Conservation (phyloP, 2,113 vertebrate genomes). For the Galbula dea region DNA sequence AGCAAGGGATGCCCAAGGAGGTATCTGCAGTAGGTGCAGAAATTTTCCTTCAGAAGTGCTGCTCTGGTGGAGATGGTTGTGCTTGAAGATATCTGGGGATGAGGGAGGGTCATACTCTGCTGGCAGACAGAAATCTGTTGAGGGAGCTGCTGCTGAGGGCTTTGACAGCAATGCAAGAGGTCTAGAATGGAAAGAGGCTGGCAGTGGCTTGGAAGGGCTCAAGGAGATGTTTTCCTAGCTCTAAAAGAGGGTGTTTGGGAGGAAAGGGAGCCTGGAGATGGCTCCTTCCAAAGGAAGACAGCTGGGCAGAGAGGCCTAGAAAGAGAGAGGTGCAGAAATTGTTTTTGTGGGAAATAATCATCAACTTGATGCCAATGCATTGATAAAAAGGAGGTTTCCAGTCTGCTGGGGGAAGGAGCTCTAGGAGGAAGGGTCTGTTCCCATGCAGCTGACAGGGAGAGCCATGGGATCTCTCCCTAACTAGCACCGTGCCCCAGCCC, state of each 20-base stretch:
- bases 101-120: not conserved
- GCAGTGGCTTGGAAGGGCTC: not conserved
- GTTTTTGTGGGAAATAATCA: not conserved
- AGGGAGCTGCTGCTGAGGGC: not conserved
- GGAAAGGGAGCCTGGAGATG: not conserved
- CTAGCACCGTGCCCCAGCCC: not conserved
- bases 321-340: not conserved
- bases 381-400: not conserved
- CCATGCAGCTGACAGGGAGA: not conserved
- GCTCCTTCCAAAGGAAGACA: not conserved
- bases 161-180: rapidly evolving
- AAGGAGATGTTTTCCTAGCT: not conserved
- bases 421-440: not conserved
- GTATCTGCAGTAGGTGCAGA: not conserved
- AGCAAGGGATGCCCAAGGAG: not conserved
- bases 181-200: not conserved
- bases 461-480: not conserved
- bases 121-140: not conserved
- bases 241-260: rapidly evolving
- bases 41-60: not conserved
- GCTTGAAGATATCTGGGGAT: not conserved
- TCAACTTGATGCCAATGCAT: rapidly evolving
- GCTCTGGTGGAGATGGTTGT: not conserved
- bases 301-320: too few relatives aligned
- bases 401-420: not conserved